Evolutionary conservation across 2,888 invertebrate species (phyloP).

Genomic region (Sinopyrophorus schimmeli): DNA sequence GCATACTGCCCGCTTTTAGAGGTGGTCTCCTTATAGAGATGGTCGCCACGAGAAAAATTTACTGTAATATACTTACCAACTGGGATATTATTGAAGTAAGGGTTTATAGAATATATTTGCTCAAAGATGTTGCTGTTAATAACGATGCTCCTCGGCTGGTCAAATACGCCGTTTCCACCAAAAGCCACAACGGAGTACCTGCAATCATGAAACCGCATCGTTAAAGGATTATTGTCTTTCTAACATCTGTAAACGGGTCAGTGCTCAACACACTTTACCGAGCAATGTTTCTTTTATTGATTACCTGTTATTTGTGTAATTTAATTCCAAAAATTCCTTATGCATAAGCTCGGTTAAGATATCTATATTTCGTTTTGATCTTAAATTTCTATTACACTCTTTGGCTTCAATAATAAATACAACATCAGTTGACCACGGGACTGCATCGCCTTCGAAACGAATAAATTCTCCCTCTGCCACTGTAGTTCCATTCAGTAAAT

Average conservation of each 20-base stretch:
- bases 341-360: conserved; percentile 68
- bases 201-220: conserved; percentile 36
- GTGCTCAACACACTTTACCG: conserved; percentile 26
- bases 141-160: conserved; percentile 61
- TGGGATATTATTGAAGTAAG: conserved; percentile 71
- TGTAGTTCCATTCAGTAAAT: conserved; percentile 66
- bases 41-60: too few relatives aligned
- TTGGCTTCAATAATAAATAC: conserved; percentile 90
- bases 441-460: conserved; percentile 60
- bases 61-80: conserved; percentile 57
- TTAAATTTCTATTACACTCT: conserved; percentile 74
- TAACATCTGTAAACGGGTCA: conserved; percentile 21
- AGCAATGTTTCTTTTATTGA: conserved; percentile 26
- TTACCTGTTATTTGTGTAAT: conserved; percentile 67
- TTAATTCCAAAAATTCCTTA: conserved; percentile 67
- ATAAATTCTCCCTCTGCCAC: conserved; percentile 78
- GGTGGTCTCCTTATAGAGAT: too few relatives aligned
- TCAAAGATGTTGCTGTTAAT: conserved; percentile 73
- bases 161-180: conserved; percentile 70
- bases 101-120: conserved; percentile 62
- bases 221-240: conserved; percentile 20
- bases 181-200: conserved; percentile 84
- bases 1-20: too few relatives aligned
- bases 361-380: conserved; percentile 69
- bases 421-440: conserved; percentile 77